Base-by-base conservation (phyloP, 2,797 vertebrate species). In the Zalophus californianus region DNA sequence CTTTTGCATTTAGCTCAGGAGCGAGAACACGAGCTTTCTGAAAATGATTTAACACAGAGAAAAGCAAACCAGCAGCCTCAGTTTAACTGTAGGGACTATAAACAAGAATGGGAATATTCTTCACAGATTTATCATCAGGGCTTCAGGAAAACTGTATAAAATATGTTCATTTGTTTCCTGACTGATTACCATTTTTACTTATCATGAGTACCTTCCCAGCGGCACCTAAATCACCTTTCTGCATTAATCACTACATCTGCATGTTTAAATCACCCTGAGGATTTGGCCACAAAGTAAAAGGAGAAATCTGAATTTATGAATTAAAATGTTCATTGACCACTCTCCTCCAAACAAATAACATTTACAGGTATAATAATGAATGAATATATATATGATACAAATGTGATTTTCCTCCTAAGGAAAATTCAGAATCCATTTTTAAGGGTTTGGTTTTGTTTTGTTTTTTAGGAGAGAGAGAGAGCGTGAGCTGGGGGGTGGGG, bases 1-100 rank as follows among this genome's bases (percentile, higher is more conserved):
- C 44, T 72, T 90, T 68, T 70, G 66, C 54, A 78, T 50, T 73
- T 91, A 89, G 68, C 41, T 77, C 15, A 8, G 44, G 32, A 90
- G n/a, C 0, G 13, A 95, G 91, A 95, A 77, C 27, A 38, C 44
- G 83, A 83, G 32, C 14, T 16, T 95, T 94, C 92, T 10, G 27
- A 80, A 88, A 97, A 83, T 87, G 78, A 85, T 83, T 91, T 54
- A 97, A 60, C 14, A 5, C 50, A 32, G 29, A 54, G 84, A 50
- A 94, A 97, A 96, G 52, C 58, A 97, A 88, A 82, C 32, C 79
- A 89, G 54, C 56, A 29, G 88, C 52, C 70, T 38, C 54, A 29
- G 25, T 73, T 54, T 72, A 91, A 86, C 18, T 16, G 14, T 7
- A 35, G 41, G 20, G n/a, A 73, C 44, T 88, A n/a, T 16, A 70